Conservation (phyloP, 2,888 invertebrate species). For the Megalurothrips usitatus region DNA sequence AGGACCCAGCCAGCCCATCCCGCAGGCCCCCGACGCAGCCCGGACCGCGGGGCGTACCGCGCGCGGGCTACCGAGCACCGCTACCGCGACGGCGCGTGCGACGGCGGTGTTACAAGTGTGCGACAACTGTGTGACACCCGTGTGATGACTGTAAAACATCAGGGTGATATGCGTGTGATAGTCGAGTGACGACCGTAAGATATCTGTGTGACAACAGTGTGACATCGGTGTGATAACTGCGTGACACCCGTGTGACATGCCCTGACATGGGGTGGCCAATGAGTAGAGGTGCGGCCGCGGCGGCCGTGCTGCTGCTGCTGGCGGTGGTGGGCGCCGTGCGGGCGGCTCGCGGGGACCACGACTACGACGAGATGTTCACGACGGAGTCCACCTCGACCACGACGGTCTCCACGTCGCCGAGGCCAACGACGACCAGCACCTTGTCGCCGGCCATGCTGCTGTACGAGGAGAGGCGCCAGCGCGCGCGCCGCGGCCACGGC, state of each 20-base stretch:
- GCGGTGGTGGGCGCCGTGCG: neutral
- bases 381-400: neutral
- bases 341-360: neutral
- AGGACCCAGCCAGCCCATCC: neutral
- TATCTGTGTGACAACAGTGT: neutral
- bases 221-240: neutral
- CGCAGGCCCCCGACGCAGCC: neutral
- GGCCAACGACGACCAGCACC: neutral
- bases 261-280: neutral
- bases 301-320: neutral
- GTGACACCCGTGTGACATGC: neutral
- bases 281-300: neutral
- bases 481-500: neutral
- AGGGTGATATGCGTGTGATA: neutral
- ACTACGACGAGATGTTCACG: conserved; percentile 24
- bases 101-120: neutral
- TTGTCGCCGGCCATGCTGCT: conserved; percentile 3
- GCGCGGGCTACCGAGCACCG: neutral
- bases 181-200: no score
- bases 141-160: no score
- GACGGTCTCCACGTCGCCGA: neutral
- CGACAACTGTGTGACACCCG: no score
- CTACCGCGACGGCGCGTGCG: neutral
- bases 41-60: neutral
- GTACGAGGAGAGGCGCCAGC: conserved; percentile 8